A percentile compares a stretch with the other conserved stretches of the same genome.
phyloP scores from a whole-genome alignment of 2,888 invertebrate genomes.

The Hypsopygia costalis region DNA sequence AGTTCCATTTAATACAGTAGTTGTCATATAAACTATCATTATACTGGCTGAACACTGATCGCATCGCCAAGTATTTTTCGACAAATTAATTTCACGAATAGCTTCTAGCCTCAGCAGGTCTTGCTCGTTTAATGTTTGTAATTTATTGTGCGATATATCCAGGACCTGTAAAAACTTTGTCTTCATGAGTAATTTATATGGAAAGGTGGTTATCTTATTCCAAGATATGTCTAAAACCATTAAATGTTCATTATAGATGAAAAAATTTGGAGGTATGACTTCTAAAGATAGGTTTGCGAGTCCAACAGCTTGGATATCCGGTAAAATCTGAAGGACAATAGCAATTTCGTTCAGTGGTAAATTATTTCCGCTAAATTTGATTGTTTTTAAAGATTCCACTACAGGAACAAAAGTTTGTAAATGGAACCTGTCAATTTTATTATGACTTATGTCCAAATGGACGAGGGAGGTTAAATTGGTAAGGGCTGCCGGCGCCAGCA shows the following conservation, averaged over 20 bases:
- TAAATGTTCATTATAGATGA: conserved; percentile 81
- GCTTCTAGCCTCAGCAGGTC: conserved; percentile 80
- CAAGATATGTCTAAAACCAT: conserved; percentile 86
- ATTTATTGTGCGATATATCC: conserved; percentile 87
- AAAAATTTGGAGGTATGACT: conserved; percentile 78
- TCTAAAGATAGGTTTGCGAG: conserved; percentile 81
- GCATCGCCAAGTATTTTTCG: conserved; percentile 85
- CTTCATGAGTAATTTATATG: conserved; percentile 76
- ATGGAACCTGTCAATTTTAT: conserved; percentile 86
- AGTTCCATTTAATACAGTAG: conserved; percentile 71
- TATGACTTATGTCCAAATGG: conserved; percentile 87
- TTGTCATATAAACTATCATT: conserved; percentile 78
- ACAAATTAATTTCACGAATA: conserved; percentile 74
- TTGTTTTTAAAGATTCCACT: conserved; percentile 81
- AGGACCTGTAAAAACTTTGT: conserved; percentile 82
- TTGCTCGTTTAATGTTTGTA: conserved; percentile 82
- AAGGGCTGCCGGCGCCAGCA: conserved; percentile 87
- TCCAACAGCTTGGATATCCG: conserved; percentile 78
- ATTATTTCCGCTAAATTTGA: conserved; percentile 87
- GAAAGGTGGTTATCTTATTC: conserved; percentile 83
- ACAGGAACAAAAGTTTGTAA: conserved; percentile 81
- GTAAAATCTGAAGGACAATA: conserved; percentile 78
- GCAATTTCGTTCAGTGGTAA: conserved; percentile 78
- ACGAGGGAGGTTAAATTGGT: conserved; percentile 84
- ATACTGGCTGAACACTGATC: conserved; percentile 82